A percentile compares a stretch with the other conserved stretches of the same genome.
These are phyloP conservation scores for Tenualosa thibaudeaui DNA, from an alignment of 2,797 vertebrate species.

Conservation along the genomic window DNA sequence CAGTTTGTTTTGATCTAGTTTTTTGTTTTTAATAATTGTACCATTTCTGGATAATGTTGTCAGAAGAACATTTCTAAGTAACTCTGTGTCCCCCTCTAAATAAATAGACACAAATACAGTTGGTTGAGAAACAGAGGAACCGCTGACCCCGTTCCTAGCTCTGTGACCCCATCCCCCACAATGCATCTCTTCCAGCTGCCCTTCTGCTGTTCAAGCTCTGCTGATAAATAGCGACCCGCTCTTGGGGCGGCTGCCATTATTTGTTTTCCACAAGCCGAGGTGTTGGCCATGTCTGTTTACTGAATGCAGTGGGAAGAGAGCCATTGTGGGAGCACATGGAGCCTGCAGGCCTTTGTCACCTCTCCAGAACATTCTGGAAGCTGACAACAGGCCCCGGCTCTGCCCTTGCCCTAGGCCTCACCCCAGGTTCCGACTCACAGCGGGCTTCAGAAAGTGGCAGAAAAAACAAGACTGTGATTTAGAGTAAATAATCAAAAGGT, in stretches of 20 bases:
- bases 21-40: conserved; percentile 72
- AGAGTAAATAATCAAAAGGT: conserved; percentile 86
- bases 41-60: conserved; percentile 82
- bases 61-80: conserved; percentile 83
- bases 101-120: conserved; percentile 85
- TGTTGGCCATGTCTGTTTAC: neutral
- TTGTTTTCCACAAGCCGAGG: conserved; percentile 3
- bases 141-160: conserved; percentile 71
- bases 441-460: conserved; percentile 75
- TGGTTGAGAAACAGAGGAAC: conserved; percentile 82
- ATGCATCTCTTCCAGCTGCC: conserved; percentile 67
- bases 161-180: conserved; percentile 57
- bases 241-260: conserved; percentile 3
- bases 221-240: neutral
- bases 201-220: neutral
- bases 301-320: conserved; percentile 60
- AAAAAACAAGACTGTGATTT: conserved; percentile 85
- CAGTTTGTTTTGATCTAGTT: conserved; percentile 56
- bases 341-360: conserved; percentile 53
- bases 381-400: conserved; percentile 44
- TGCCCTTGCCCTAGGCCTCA: conserved; percentile 41
- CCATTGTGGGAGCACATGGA: conserved; percentile 63
- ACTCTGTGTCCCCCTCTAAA: conserved; percentile 83
- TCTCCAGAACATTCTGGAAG: conserved; percentile 54
- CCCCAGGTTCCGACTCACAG: conserved; percentile 53